Base-by-base conservation (phyloP, 2,113 vertebrate species). In the Urocitellus parryii region DNA sequence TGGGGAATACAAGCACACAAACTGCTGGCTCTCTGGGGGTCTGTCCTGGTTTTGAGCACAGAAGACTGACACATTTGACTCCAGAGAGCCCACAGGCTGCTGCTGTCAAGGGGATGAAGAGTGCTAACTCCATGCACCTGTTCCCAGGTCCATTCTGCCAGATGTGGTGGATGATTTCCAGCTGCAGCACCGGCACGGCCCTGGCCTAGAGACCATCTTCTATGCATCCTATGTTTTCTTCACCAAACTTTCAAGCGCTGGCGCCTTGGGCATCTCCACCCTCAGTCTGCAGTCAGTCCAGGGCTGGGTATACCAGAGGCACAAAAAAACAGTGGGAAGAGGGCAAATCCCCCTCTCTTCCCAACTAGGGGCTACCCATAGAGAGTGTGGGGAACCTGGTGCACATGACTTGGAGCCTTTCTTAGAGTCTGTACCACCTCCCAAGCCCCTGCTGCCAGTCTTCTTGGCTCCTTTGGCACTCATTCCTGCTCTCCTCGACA, bases 191-290 rank as follows among this genome's bases (percentile, higher is more conserved):
- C 98, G 84, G 1, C 99, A 98, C 83, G 99, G 99, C 87, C 99
- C 99, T 0, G 99, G 99, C 90, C 98, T 99, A 10, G 99, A 99
- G 98, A 99, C 99, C 90, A 99, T 99, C 98, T 99, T 99, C 98
- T 99, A 99, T 98, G 99, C 99, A 1, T 99, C 99, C 96, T 99
- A 99, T 0, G 99, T 99, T 91, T 99, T 99, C 98, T 99, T 99
- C 98, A 99, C 99, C 79, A 99, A 99, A 98, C 99, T 99, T 11
- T 99, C 99, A 1, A 97, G 99, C 0, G 99, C 99, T 20, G 98
- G 99, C 32, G 99, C 99, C 61, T 98, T 99, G 95, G 99, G 99
- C 97, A 99, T 99, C 98, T 99, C 99, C 97, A 99, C 99, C 22
- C 99, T 99, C 81, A 99, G 99, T 74, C 98, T 99, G 89, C 98